Evolutionary conservation across 1,140 invertebrate genomes (phyloP).

Genomic region (Aphelinus atriplicis): DNA sequence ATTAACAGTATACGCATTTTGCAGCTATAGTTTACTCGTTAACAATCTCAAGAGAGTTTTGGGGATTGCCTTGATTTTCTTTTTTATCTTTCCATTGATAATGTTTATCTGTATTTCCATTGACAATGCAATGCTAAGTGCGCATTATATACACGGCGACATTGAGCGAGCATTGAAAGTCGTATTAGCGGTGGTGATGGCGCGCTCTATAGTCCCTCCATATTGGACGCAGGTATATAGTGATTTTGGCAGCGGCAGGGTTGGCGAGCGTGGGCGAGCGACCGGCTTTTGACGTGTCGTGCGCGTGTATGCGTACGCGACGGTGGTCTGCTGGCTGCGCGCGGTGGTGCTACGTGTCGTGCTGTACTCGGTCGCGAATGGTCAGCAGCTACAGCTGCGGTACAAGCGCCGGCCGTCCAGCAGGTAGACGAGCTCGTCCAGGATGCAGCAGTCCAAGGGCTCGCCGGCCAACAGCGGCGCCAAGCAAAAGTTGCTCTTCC

Average conservation of each 20-base stretch:
- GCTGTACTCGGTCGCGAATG: not conserved
- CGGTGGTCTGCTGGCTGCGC: not conserved
- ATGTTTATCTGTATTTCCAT: too few relatives aligned
- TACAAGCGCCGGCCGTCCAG: not conserved
- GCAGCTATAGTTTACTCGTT: too few relatives aligned
- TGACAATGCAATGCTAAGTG: too few relatives aligned
- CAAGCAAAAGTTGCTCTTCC: slow-evolving; percentile 56
- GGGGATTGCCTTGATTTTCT: too few relatives aligned
- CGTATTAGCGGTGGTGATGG: too few relatives aligned
- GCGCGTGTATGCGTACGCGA: slow-evolving; percentile 21
- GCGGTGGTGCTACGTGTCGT: not conserved
- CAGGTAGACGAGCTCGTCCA: not conserved
- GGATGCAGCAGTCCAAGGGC: slow-evolving; percentile 21
- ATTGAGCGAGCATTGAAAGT: too few relatives aligned
- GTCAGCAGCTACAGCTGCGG: not conserved
- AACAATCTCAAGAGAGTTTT: too few relatives aligned
- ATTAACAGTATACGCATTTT: too few relatives aligned
- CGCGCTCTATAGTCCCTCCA: too few relatives aligned
- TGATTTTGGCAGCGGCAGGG: not conserved
- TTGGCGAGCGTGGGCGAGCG: slow-evolving; percentile 24
- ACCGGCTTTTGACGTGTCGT: slow-evolving; percentile 47
- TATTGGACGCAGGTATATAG: too few relatives aligned
- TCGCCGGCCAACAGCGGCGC: slow-evolving; percentile 30
- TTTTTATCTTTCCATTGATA: too few relatives aligned
- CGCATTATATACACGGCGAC: too few relatives aligned